Evolutionary conservation across 1,140 invertebrate species (phyloP), one percentile per base, ranked within the genome.

Genomic region (Antheraea mylitta): DNA sequence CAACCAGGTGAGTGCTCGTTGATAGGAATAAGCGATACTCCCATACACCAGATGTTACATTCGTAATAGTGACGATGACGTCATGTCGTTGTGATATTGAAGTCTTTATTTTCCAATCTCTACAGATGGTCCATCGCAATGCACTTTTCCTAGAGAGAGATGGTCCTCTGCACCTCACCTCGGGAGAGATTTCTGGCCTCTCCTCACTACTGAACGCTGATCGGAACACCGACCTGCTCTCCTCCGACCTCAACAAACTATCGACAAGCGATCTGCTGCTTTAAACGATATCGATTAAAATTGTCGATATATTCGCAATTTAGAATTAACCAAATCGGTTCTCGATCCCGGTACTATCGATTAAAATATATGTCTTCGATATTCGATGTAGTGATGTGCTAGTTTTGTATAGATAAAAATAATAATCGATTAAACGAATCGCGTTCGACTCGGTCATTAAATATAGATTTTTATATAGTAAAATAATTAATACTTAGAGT

Each of bases 91-190:
- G 22, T 30, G 22, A 30, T 30, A 30, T 30, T 30, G 1, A 30
- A 30, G 4, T 30, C 22, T 30, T 30, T 30, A 2, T 30, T 30
- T 30, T 1, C 1, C 16, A 16, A 16, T 53, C 13, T 13, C 11
- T 11, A 53, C 45, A 53, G 45, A 53, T 53, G 45, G 45, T 53
- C 45, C 45, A 53, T 30, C 22, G 22, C 22, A 30, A 30, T 30
- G 59, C 67, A 6, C 77, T 82, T 37, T 76, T 86, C 63, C 58
- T 74, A 66, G 75, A 75, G 48, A 71, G 77, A 10, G 82, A 76
- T 1, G 82, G 71, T 63, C 18, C 10, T 61, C 67, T n/a, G 62
- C 75, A 60, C n/a, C 78, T 73, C 18, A 67, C 71, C 58, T 85
- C 83, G 3, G 59, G 63, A 37, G 70, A 77, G 53, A 48, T 77